Conservation (phyloP, 2,797 vertebrate species). For the Scarus forsteni region DNA sequence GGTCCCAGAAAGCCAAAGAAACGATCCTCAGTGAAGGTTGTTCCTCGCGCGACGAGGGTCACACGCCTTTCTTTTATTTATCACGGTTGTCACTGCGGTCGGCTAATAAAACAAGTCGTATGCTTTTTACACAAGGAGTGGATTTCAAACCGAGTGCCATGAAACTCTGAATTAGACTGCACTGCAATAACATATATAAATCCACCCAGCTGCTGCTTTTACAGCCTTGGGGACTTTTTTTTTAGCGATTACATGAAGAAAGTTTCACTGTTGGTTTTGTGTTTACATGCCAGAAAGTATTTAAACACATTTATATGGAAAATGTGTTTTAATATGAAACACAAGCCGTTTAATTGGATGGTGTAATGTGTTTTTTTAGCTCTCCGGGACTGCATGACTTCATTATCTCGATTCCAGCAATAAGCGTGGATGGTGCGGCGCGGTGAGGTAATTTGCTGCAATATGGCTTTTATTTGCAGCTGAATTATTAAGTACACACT, state of each 20-base stretch:
- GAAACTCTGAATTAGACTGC: slow-evolving; percentile 55
- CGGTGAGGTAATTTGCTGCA: slow-evolving; percentile 59
- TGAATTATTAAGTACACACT: slow-evolving; percentile 59
- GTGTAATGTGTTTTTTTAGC: slow-evolving; percentile 51
- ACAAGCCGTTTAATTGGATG: slow-evolving; percentile 39
- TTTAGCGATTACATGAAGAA: slow-evolving; percentile 38
- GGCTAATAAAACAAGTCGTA: slow-evolving; percentile 58
- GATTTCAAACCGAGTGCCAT: slow-evolving; percentile 51
- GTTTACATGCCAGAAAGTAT: slow-evolving; percentile 26
- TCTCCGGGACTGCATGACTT: slow-evolving; percentile 56
- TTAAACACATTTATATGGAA: slow-evolving; percentile 56
- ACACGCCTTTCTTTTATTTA: slow-evolving; percentile 58
- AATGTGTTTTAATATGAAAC: slow-evolving; percentile 37
- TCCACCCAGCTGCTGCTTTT: slow-evolving; percentile 35
- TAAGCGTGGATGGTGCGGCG: slow-evolving; percentile 38
- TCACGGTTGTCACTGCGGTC: slow-evolving; percentile 53
- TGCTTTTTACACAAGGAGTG: slow-evolving; percentile 49
- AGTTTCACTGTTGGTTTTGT: slow-evolving; percentile 5
- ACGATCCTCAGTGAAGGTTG: slow-evolving; percentile 37
- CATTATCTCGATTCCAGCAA: slow-evolving; percentile 56
- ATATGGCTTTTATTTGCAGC: slow-evolving; percentile 63
- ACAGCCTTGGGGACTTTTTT: slow-evolving; percentile 20
- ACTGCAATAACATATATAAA: slow-evolving; percentile 49
- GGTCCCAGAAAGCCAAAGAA: slow-evolving; percentile 34
- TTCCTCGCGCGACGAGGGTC: slow-evolving; percentile 14